These are phyloP conservation scores for Campylomormyrus tamandua DNA, from an alignment of 2,113 vertebrate genomes.

Conservation along the genomic window DNA sequence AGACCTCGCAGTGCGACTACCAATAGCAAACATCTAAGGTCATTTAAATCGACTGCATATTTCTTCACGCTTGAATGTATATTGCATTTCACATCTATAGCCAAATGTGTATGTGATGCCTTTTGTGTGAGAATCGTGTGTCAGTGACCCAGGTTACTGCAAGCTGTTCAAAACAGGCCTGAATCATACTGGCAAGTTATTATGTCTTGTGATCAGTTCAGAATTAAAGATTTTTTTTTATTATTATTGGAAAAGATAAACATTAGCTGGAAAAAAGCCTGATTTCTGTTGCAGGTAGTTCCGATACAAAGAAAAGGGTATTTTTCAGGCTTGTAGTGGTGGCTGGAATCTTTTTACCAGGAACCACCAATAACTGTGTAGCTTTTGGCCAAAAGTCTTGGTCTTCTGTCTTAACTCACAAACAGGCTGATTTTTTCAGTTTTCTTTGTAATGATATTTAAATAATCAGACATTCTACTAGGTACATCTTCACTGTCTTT, in stretches of 20 bases:
- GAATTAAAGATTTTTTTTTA: not conserved
- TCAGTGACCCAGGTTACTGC: not conserved
- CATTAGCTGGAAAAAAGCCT: not conserved
- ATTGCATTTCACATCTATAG: not conserved
- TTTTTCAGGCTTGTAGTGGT: not conserved
- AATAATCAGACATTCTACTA: not conserved
- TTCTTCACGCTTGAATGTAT: not conserved
- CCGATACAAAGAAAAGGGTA: not conserved
- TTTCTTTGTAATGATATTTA: not conserved
- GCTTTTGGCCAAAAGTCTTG: not conserved
- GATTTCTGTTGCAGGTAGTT: not conserved
- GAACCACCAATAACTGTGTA: not conserved
- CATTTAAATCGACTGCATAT: constrained; percentile 1
- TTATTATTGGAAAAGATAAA: not conserved
- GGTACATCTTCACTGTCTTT: not conserved
- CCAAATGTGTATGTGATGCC: not conserved
- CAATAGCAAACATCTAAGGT: not conserved
- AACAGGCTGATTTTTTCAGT: not conserved
- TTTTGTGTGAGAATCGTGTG: not conserved
- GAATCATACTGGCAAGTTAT: not conserved
- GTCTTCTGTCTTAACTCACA: not conserved
- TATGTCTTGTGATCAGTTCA: not conserved
- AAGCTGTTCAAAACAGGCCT: not conserved
- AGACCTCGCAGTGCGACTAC: not conserved
- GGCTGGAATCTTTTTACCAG: not conserved